Conservation (phyloP, 2,113 vertebrate species). For the Phrynosoma platyrhinos region DNA sequence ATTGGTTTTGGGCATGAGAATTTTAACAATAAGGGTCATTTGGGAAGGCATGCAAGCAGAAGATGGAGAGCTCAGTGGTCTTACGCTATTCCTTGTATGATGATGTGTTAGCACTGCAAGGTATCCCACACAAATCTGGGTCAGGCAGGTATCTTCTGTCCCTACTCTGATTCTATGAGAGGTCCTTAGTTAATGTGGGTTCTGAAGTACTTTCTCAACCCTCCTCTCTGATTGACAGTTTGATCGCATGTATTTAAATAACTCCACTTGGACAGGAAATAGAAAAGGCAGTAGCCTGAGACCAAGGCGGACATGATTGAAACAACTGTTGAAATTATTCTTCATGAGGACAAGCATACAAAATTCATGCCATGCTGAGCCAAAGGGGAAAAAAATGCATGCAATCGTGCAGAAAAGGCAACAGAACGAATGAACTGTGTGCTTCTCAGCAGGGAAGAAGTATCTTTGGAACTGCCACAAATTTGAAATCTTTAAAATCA, state of each 20-base stretch:
- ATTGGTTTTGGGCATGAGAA: not conserved
- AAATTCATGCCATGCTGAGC: slow-evolving; percentile 11
- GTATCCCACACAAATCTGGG: not conserved
- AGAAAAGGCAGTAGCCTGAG: slow-evolving; percentile 8
- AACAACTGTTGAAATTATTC: slow-evolving; percentile 20
- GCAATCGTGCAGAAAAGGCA: slow-evolving; percentile 15
- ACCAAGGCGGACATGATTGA: not conserved
- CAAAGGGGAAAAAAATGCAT: slow-evolving; percentile 14
- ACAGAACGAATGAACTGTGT: slow-evolving; percentile 13
- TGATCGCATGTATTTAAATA: not conserved
- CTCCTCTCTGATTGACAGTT: not conserved
- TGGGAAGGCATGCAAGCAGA: not conserved
- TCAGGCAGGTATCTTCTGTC: not conserved
- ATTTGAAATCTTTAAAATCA: not conserved
- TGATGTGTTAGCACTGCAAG: not conserved
- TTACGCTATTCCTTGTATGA: not conserved
- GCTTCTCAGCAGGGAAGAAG: slow-evolving; percentile 9
- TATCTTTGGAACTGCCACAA: slow-evolving; percentile 11
- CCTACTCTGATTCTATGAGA: not conserved
- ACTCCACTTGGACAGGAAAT: not conserved
- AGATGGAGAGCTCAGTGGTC: not conserved
- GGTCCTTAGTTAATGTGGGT: not conserved
- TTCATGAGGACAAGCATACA: not conserved
- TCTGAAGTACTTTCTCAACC: not conserved
- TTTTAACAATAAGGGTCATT: not conserved